These are phyloP conservation scores for Panthera leo DNA, from an alignment of 2,113 vertebrate species.

Conservation along the genomic window DNA sequence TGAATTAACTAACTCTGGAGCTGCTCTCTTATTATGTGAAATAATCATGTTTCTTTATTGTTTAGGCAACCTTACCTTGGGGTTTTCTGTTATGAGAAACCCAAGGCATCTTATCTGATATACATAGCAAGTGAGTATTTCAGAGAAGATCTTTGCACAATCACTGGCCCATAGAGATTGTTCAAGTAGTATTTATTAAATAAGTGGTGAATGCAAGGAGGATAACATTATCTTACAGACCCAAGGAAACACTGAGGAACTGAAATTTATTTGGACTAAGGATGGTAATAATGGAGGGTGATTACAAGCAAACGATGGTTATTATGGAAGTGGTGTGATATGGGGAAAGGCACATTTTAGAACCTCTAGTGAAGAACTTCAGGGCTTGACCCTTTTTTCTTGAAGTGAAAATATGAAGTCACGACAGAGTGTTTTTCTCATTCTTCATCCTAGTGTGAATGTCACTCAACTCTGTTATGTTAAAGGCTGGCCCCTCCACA, in stretches of 20 bases:
- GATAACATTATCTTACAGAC: background rate
- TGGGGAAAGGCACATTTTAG: background rate
- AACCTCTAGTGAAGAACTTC: background rate
- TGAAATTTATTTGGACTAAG: background rate
- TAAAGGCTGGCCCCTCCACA: background rate
- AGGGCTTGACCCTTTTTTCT: background rate
- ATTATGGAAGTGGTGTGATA: background rate
- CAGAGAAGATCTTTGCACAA: background rate
- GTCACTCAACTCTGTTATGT: background rate
- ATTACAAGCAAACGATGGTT: background rate
- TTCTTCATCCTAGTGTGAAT: background rate
- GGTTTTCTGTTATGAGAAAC: background rate
- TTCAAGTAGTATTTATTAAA: background rate
- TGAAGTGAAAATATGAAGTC: slow-evolving; percentile 17
- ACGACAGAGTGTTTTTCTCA: background rate
- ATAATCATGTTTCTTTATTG: background rate
- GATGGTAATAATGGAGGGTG: background rate
- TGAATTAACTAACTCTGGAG: background rate
- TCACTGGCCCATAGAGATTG: background rate
- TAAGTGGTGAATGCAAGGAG: background rate
- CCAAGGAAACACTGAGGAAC: background rate
- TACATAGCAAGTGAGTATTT: background rate
- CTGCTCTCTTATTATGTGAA: background rate
- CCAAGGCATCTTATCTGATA: background rate
- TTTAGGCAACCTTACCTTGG: background rate